These are phyloP conservation scores for Quadroppia sp. DNA, from an alignment of 2,888 invertebrate genomes.

Conservation along the genomic window DNA sequence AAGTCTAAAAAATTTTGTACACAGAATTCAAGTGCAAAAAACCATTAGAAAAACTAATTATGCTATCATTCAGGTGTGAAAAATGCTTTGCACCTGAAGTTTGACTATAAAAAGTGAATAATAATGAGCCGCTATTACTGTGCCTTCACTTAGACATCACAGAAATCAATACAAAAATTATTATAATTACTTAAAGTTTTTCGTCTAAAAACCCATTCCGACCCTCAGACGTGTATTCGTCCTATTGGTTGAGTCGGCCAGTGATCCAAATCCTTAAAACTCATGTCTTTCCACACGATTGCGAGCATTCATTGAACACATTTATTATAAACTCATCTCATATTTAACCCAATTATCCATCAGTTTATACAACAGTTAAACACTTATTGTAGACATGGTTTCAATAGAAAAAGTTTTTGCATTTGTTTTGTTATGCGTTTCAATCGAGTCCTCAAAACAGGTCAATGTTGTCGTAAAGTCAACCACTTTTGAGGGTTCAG, in stretches of 20 bases:
- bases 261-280: not conserved
- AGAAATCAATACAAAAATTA: too few species aligned
- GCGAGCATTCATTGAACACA: not conserved
- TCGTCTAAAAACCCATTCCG: not conserved
- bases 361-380: too few species aligned
- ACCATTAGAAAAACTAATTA: not conserved
- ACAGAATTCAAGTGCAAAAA: not conserved
- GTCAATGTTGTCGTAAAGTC: conserved; percentile 13
- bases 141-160: too few species aligned
- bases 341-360: not conserved
- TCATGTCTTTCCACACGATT: not conserved
- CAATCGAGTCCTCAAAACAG: conserved; percentile 7
- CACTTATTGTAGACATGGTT: not conserved
- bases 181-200: too few species aligned
- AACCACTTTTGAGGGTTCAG: not conserved
- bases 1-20: too few species aligned
- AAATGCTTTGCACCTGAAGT: not conserved
- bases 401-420: conserved; percentile 11
- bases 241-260: conserved; percentile 9
- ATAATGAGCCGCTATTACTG: too few species aligned
- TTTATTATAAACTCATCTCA: not conserved
- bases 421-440: conserved; percentile 8
- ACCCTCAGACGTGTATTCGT: conserved; percentile 2
- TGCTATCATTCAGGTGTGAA: not conserved
- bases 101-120: too few species aligned